Base-by-base conservation (phyloP, 1,140 invertebrate species). In the Thereuonema tuberculata region DNA sequence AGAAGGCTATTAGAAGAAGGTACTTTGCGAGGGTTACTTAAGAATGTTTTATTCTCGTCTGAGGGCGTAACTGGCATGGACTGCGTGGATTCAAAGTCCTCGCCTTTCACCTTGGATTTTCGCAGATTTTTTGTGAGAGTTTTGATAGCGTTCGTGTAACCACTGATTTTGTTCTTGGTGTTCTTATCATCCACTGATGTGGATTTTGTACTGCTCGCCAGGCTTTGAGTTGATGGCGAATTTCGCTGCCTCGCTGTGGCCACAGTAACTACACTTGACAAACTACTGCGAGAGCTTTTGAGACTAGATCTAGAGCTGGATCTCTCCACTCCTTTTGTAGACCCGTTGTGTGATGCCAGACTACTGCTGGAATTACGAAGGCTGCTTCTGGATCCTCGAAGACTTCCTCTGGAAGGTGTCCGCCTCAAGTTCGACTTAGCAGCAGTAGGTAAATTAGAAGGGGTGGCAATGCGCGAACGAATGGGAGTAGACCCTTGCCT, bases 261-360 rank as follows among this genome's bases (percentile, higher is more conserved):
- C 80, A 77, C 21, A 82, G 76, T 53, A 82, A 81, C 60, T 83
- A 77, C 0, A 89, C 86, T 0, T n/a, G n/a, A n/a, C n/a, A n/a
- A n/a, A n/a, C n/a, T n/a, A n/a, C n/a, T n/a, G n/a, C n/a, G n/a
- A n/a, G n/a, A n/a, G 63, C 86, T 87, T 1, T 85, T 77, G 12
- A 92, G 71, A 60, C 86, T 89, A 29, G 83, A 84, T 17, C 84
- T 74, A 0, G 82, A 84, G 49, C 77, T 81, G 2, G 80, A 66
- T 12, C 49, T n/a, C n/a, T n/a, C n/a, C n/a, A n/a, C n/a, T n/a
- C n/a, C n/a, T n/a, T n/a, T 9, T 12, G 49, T 12, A 52, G 9
- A 12, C 14, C 9, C 15, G 21, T 46, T 27, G 12, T 46, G 31
- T 58, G n/a, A 25, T 43, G 9, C n/a, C n/a, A 9, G 9, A n/a